Conservation (phyloP, 2,797 vertebrate species). For the Masticophis lateralis region DNA sequence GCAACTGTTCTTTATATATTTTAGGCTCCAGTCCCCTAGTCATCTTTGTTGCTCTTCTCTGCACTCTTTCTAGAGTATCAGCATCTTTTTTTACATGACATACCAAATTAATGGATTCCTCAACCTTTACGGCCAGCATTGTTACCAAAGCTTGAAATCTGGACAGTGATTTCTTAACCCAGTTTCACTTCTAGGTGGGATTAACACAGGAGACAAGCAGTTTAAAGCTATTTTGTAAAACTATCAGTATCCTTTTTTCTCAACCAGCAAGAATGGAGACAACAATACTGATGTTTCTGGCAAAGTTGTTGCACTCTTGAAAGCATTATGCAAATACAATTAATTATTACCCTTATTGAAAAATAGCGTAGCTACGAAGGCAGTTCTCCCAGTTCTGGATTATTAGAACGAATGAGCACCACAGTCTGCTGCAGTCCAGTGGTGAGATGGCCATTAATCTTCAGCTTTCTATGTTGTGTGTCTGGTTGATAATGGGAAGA, state of each 20-base stretch:
- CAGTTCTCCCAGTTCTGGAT: not conserved
- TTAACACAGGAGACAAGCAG: not conserved
- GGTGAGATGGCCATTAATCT: not conserved
- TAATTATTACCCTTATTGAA: not conserved
- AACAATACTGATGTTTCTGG: not conserved
- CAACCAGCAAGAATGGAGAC: not conserved
- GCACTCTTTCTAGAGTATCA: too few relatives aligned
- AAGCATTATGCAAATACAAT: not conserved
- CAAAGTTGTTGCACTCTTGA: not conserved
- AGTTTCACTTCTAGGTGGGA: not conserved
- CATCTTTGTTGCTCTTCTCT: too few relatives aligned
- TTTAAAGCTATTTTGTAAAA: not conserved
- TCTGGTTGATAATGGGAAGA: not conserved
- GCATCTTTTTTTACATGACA: too few relatives aligned
- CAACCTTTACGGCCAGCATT: not conserved
- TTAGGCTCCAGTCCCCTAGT: too few relatives aligned
- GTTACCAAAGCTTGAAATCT: not conserved
- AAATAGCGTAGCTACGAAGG: not conserved
- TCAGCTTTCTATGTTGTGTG: not conserved
- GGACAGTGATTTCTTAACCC: not conserved
- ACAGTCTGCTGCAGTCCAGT: not conserved
- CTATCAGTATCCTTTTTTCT: not conserved
- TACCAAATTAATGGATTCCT: not conserved
- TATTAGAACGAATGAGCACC: not conserved
- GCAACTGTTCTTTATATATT: too few relatives aligned